Conservation (phyloP, 2,797 vertebrate genomes). For the Tolypeutes matacus region DNA sequence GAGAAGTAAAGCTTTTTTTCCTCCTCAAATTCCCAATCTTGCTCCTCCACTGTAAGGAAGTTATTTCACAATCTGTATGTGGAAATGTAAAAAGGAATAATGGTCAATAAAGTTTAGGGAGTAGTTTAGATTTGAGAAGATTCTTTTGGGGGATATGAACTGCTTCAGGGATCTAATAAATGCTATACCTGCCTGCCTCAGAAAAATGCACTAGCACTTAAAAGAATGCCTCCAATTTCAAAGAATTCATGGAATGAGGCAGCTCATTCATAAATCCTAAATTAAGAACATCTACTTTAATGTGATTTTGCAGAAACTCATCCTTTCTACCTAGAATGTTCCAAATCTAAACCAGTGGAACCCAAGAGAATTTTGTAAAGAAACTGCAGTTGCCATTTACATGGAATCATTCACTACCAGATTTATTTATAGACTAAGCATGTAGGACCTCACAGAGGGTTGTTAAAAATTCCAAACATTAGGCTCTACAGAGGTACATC, state of each 20-base stretch:
- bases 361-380: not conserved
- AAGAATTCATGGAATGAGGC: not conserved
- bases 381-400: not conserved
- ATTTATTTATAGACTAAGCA: constrained; percentile 1
- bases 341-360: not conserved
- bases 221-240: not conserved
- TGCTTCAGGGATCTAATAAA: not conserved
- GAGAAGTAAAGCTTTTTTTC: not conserved
- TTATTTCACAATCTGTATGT: not conserved
- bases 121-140: not conserved
- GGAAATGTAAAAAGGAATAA: not conserved
- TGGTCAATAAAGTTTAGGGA: not conserved
- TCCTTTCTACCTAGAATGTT: not conserved
- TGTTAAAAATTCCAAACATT: not conserved
- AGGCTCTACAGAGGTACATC: not conserved
- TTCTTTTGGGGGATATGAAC: not conserved
- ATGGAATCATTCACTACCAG: constrained; percentile 26
- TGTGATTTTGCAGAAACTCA: not conserved
- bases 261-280: constrained; percentile 7
- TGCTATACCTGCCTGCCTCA: not conserved
- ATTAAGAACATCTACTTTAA: not conserved
- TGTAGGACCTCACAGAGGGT: not conserved
- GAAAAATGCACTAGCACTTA: not conserved
- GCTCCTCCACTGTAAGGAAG: not conserved
- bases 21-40: not conserved